Conservation (phyloP, 2,113 vertebrate species). For the Cottus gobio region DNA sequence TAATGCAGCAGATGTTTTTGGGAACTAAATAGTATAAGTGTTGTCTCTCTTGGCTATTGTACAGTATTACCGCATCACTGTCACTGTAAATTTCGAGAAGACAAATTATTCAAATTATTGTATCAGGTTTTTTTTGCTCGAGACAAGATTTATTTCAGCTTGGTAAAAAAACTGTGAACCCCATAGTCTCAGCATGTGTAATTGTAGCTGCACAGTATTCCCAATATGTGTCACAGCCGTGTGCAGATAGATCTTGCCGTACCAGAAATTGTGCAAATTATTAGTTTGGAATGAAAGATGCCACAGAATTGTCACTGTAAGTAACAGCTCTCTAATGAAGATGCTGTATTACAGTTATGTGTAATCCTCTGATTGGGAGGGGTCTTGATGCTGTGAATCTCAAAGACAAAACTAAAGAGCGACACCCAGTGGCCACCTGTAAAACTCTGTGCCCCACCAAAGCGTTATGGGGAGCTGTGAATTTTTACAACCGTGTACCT, state of each 20-base stretch:
- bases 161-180: neutral
- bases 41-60: neutral
- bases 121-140: neutral
- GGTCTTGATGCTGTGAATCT: neutral
- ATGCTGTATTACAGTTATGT: constrained; percentile 22
- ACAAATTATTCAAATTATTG: neutral
- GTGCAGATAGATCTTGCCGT: constrained; percentile 4
- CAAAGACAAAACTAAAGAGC: constrained; percentile 48
- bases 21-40: neutral
- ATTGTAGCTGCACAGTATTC: neutral
- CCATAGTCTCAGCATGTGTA: neutral
- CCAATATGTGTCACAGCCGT: neutral
- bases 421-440: constrained; percentile 52
- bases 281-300: neutral
- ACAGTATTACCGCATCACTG: neutral
- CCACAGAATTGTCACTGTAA: constrained; percentile 19
- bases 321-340: constrained; percentile 14
- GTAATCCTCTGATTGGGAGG: constrained; percentile 3
- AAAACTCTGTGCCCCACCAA: constrained; percentile 3
- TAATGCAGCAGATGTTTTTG: neutral
- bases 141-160: constrained; percentile 9
- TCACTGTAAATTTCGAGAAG: neutral
- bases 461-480: constrained; percentile 13
- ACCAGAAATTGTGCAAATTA: neutral
- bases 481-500: constrained; percentile 28